Evolutionary conservation across 2,888 invertebrate species (phyloP).

Genomic region (Pandemis cinnamomeana): DNA sequence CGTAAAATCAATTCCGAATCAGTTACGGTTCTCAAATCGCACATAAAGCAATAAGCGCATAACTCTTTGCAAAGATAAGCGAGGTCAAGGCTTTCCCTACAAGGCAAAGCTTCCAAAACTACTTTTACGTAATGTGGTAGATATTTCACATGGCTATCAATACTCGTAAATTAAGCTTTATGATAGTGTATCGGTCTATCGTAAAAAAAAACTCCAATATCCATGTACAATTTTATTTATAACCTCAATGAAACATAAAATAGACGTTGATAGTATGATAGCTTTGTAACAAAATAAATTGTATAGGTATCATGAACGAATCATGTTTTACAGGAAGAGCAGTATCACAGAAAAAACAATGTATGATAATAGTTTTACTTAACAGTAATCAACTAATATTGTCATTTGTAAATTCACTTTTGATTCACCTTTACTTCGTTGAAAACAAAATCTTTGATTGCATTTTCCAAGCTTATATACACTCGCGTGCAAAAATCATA

Average conservation of each 20-base stretch:
- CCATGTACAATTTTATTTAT: conserved; percentile 38
- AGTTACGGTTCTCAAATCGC: conserved; percentile 3
- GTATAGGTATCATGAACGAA: conserved; percentile 56
- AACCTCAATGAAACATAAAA: conserved; percentile 34
- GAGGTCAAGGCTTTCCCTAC: conserved; percentile 31
- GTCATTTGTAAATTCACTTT: conserved; percentile 33
- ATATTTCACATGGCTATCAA: conserved; percentile 12
- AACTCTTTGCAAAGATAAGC: conserved; percentile 24
- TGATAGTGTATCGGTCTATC: conserved; percentile 1
- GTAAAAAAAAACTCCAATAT: conserved; percentile 32
- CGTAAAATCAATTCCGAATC: conserved; percentile 2
- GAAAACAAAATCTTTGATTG: background rate
- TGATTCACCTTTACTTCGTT: background rate
- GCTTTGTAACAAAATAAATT: conserved; percentile 65
- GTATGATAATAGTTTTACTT: conserved; percentile 23
- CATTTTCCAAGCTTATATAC: background rate
- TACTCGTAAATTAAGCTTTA: conserved; percentile 11
- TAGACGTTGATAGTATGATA: conserved; percentile 49
- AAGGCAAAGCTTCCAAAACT: conserved; percentile 19
- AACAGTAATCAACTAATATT: conserved; percentile 34
- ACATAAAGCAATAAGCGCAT: conserved; percentile 7
- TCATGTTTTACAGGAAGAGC: conserved; percentile 67
- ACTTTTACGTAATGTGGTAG: conserved; percentile 24
- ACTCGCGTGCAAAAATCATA: background rate
- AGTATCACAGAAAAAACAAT: conserved; percentile 71